Base-by-base conservation (phyloP, 2,888 invertebrate genomes). In the Ceramica pisi region DNA sequence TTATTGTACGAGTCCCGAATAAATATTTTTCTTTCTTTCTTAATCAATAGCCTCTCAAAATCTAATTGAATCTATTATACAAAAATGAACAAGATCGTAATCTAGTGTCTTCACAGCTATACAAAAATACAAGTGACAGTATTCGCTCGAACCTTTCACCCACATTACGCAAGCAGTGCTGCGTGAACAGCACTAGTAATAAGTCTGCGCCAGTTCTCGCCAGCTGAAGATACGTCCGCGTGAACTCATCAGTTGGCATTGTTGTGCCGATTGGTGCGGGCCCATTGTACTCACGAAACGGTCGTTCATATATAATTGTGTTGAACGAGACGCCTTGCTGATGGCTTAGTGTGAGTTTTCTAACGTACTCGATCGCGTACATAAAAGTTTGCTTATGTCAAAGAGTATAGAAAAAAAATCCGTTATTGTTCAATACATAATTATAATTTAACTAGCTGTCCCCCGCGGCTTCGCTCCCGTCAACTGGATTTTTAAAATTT, bases 161-260 rank as follows among this genome's bases (percentile, higher is more conserved):
- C 10, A 64, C 60, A 56, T 61, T 26, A 69, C 55, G 64, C 44
- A 46, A 38, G 57, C 78, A 48, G 35, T 5, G 35, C 53, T 57
- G 35, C 21, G 51, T 61, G 70, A 75, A 67, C 61, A 59, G 64
- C 51, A 44, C 67, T 68, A 69, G 67, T 72, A 82, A 81, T 81
- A 81, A 79, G 65, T 75, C 63, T 38, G 51, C 26, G 26, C 44
- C 62, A 53, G 62, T 55, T 77, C 55, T 56, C 68, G 55, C 55
- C 53, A 23, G 62, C 76, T 71, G 62, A 74, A 75, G 84, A 84
- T 75, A 76, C 71, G 73, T 62, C 48, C 56, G 74, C 64, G 63
- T 62, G 73, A 72, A 71, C 83, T 86, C 85, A 86, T 85, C 86
- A 85, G 75, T 59, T 64, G 48, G 74, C 71, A 84, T 86, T 86